Evolutionary conservation across 1,140 invertebrate species (phyloP).

Genomic region (Coboldia fuscipes): DNA sequence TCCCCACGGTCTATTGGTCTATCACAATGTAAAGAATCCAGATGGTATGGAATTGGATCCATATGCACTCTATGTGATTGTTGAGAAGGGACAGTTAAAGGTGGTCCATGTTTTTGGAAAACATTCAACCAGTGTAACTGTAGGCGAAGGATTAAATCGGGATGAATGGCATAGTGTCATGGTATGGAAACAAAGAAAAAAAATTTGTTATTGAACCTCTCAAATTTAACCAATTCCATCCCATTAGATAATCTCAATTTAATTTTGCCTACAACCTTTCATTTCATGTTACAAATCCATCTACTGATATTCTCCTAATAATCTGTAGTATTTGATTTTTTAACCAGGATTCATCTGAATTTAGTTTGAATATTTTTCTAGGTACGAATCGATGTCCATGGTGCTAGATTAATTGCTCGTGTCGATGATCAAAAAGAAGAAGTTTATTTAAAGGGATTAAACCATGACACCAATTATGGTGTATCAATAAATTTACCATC

Average conservation of each 20-base stretch:
- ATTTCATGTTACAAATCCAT: no score
- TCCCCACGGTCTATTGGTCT: conserved; percentile 66
- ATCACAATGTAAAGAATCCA: conserved; percentile 73
- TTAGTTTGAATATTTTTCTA: conserved; percentile 10
- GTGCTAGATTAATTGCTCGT: conserved; percentile 53
- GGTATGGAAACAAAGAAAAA: conserved; percentile 18
- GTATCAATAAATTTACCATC: conserved; percentile 63
- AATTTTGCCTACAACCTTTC: no score
- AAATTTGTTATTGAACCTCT: no score
- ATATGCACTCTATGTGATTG: conserved; percentile 71
- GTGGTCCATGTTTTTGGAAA: conserved; percentile 78
- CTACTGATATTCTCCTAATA: no score
- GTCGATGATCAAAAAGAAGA: conserved; percentile 64
- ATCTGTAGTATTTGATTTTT: no score
- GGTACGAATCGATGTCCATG: conserved; percentile 64
- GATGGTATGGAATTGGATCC: conserved; percentile 47
- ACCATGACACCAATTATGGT: conserved; percentile 61
- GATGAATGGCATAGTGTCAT: conserved; percentile 77
- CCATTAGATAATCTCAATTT: no score
- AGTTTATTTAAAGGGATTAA: conserved; percentile 54
- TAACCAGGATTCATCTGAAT: no score
- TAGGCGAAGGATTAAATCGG: conserved; percentile 70
- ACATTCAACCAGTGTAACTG: conserved; percentile 60
- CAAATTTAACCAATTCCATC: no score
- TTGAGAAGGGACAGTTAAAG: conserved; percentile 72